These are phyloP conservation scores for Astatoreochromis straeleni DNA, from an alignment of 2,113 vertebrate species.

Conservation along the genomic window DNA sequence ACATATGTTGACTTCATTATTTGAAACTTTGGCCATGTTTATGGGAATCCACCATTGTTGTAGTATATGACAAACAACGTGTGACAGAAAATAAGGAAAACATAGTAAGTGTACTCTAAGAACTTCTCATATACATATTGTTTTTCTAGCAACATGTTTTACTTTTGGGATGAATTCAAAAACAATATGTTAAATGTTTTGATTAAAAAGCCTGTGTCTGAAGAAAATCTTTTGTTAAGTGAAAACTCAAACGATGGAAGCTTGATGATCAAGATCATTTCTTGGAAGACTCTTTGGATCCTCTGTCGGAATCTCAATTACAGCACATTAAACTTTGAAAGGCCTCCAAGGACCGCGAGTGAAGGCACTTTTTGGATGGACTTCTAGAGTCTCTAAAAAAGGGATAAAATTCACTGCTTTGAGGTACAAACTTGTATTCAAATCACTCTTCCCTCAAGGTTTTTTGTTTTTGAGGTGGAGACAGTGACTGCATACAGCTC, in stretches of 20 bases:
- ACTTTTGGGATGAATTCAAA: not conserved
- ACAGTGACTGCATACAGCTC: conserved; percentile 58
- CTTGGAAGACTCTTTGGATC: conserved; percentile 19
- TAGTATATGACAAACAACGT: not conserved
- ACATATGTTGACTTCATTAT: not conserved
- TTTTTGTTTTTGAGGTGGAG: conserved; percentile 52
- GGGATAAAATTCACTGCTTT: not conserved
- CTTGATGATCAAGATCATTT: conserved; percentile 7
- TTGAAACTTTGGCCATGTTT: not conserved
- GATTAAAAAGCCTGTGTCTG: not conserved
- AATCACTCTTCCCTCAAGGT: conserved; percentile 31
- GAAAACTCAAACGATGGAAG: not conserved
- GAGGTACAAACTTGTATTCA: conserved; percentile 43
- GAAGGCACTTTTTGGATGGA: conserved; percentile 35
- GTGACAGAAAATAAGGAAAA: not conserved
- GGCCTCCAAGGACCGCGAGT: conserved; percentile 23
- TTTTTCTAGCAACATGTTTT: not conserved
- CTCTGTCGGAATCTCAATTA: conserved; percentile 20
- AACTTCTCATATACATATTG: not conserved
- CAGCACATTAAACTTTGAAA: conserved; percentile 40
- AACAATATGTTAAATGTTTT: not conserved
- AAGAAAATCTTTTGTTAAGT: not conserved
- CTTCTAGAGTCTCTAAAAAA: conserved; percentile 6
- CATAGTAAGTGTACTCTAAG: not conserved
- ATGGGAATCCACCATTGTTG: not conserved